Evolutionary conservation across 2,888 invertebrate species (phyloP), one percentile per base, ranked within the genome.

Genomic region (Melanchra persicariae): DNA sequence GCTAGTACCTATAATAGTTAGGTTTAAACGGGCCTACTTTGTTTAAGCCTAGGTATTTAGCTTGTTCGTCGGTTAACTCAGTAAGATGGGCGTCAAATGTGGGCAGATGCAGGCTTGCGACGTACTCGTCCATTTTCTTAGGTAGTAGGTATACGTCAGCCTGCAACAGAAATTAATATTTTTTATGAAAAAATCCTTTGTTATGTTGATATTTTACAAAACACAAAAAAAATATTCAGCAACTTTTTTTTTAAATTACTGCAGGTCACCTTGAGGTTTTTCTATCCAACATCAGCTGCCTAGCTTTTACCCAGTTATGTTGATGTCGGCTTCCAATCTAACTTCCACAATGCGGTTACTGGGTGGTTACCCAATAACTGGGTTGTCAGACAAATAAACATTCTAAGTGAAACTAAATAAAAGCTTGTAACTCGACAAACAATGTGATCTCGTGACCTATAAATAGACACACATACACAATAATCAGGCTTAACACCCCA

Each of bases 81-180:
- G 99, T 99, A 85, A 99, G 96, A 91, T 99, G 99, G 26, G 99
- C 99, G 96, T 99, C 99, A 93, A 99, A 99, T 24, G 99, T 98
- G 12, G 99, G 99, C 89, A 99, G 96, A 96, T 99, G 99, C 55
- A 99, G 97, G 82, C 99, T 99, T 19, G 99, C 99, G 30, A 99
- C 99, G 93, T 99, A 99, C 90, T 99, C 99, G 95, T 99, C 99
- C 99, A 99, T 99, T 96, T 99, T 99, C 96, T 99, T 99, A 64
- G 99, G 99, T 87, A 99, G 96, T 82, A 99, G 97, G 95, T 99
- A 99, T 24, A 99, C 99, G 93, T 99, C 99, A 80, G 99, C 97
- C 96, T 96, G 92, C 8, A 72, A 84, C 45, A 63, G 55, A 74
- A 51, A 54, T 37, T 30, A 49, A 74, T 30, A 54, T 63, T 34